Evolutionary conservation across 2,797 vertebrate species (phyloP), one percentile per base, ranked within the genome.

Genomic region (Kryptolebias ocellatus): DNA sequence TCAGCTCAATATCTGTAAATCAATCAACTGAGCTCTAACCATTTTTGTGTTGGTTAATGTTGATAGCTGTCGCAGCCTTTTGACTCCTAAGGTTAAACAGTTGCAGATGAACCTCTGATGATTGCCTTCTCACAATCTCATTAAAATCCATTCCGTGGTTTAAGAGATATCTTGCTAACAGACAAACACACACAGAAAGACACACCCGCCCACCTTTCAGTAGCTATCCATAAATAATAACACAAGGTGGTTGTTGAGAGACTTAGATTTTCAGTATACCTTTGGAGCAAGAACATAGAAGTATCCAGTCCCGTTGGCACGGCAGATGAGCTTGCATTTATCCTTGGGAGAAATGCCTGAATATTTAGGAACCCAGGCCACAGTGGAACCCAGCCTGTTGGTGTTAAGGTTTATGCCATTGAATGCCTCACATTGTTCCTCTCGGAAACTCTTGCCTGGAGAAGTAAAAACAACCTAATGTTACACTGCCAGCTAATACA

Each of bases 301-400:
- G 91, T 99, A 99, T 7, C 98, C 98, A 0, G 98, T 99, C 79
- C 98, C 97, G 0, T 97, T 99, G 16, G 96, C 98, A 1, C 97
- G 89, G 84, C 98, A 99, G 87, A 98, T 97, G 60, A 99, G 95
- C 73, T 98, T 99, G 91, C 98, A 99, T 72, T 97, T 96, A 81
- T 99, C 98, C 83, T 95, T 95, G 5, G 95, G 93, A 0, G 96
- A 96, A 63, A 99, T 94, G 0, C 97, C 98, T 0, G 97, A 98
- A 79, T 97, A 99, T 76, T 98, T 99, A 64, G 98, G 98, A 46
- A 99, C 95, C 97, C 98, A 99, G 4, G 95, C 94, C 69, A 98
- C 92, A 0, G 96, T 92, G 0, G 96, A 91, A 0, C 95, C 95
- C 64, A 98, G 94, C 46, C 96, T 91, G 90, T 97, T 99, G 69